Base-by-base conservation (phyloP, 2,888 invertebrate species). In the Baronia brevicornis region DNA sequence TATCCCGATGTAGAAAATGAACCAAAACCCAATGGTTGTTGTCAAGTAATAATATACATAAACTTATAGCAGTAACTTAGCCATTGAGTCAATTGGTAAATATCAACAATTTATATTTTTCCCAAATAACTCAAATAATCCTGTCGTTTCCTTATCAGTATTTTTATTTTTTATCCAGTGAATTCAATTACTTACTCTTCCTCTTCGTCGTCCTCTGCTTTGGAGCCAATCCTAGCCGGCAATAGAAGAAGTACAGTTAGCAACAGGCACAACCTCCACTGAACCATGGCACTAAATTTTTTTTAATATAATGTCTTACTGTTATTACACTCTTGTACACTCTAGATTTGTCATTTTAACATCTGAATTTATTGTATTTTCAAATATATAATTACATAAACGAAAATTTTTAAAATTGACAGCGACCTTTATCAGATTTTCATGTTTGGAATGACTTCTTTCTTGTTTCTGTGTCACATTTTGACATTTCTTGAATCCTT, bases 341-440 rank as follows among this genome's bases (percentile, higher is more conserved):
- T 48, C 55, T 60, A 54, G 52, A 72, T 79, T 79, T 79, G 57
- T 66, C 80, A 80, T 80, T 70, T 71, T 78, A 60, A 43, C 44
- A 54, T 58, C 56, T 48, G 68, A 72, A 60, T 49, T 41, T 44
- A 35, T 46, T 44, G 45, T 47, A 44, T 48, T 51, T 50, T 44
- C 44, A 46, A 37, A 38, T 31, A 48, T 39, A 51, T 57, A 33
- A 41, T 24, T 14, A 9, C 10, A 15, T 5, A 26, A 23, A 27
- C 22, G 15, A 28, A 51, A 49, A 59, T 58, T 61, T 60, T 63
- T 61, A 52, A 52, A 48, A 48, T 38, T 72, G 78, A 73, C 72
- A 67, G 51, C 41, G 31, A 43, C 41, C 50, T 50, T 60, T 60
- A 63, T 48, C 40, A 54, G 31, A 51, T 52, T 61, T 79, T 74